Evolutionary conservation across 2,797 vertebrate species (phyloP).

Genomic region (Crocodylus rhombifer): DNA sequence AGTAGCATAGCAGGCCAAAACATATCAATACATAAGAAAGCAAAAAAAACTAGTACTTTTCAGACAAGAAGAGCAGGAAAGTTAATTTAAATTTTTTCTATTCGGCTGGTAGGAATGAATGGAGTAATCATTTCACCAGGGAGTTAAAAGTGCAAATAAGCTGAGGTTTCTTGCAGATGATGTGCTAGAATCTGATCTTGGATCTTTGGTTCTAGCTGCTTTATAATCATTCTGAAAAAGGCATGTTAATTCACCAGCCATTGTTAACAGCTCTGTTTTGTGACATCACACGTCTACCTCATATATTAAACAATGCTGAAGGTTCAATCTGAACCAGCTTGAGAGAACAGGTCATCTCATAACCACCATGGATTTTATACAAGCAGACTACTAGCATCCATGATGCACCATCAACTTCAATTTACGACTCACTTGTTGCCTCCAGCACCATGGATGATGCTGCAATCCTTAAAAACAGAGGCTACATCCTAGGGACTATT

Average conservation of each 20-base stretch:
- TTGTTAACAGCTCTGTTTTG: slow-evolving; percentile 29
- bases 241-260: neutral
- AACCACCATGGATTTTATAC: neutral
- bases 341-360: neutral
- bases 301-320: slow-evolving; percentile 52
- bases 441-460: slow-evolving; percentile 76
- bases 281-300: slow-evolving; percentile 70
- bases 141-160: no score
- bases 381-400: neutral
- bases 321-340: slow-evolving; percentile 24
- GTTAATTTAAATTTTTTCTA: no score
- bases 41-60: no score
- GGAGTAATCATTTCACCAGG: no score
- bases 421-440: neutral
- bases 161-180: no score
- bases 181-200: no score
- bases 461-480: slow-evolving; percentile 74
- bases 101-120: no score
- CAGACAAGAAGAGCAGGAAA: no score
- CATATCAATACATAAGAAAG: no score
- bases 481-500: slow-evolving; percentile 72
- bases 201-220: no score
- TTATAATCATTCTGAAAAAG: no score
- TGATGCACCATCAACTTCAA: slow-evolving; percentile 8
- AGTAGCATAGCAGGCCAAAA: no score